Percentiles rank a stretch among this genome's conserved stretches.
Evolutionary conservation across 2,113 vertebrate species (phyloP).

Genomic region (Amphiprion ocellaris): DNA sequence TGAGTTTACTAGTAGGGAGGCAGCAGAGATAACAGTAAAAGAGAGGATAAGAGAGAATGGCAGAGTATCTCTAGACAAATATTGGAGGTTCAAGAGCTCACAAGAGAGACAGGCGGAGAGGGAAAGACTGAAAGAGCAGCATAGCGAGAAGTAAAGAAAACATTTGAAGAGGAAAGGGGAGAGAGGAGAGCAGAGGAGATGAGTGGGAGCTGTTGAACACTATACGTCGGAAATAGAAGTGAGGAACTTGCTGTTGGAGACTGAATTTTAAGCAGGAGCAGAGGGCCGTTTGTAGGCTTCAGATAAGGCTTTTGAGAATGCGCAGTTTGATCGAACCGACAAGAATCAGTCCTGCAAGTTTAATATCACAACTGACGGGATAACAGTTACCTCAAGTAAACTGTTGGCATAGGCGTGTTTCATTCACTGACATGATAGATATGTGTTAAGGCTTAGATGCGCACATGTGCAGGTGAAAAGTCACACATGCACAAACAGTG

Average conservation of each 20-base stretch:
- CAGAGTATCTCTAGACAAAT: constrained; percentile 63
- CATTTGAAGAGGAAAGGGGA: constrained; percentile 57
- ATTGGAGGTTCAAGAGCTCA: constrained; percentile 67
- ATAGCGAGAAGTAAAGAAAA: constrained; percentile 49
- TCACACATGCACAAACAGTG: not conserved
- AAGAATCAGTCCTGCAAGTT: constrained; percentile 4
- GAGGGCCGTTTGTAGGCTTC: constrained; percentile 18
- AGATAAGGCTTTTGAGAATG: constrained; percentile 20
- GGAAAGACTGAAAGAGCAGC: constrained; percentile 35
- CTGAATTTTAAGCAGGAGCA: constrained; percentile 60
- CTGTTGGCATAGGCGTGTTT: not conserved
- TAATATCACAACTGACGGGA: not conserved
- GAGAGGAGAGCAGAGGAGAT: constrained; percentile 51
- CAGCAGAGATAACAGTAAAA: constrained; percentile 22
- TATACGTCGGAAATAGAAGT: constrained; percentile 48
- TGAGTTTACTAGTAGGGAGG: constrained; percentile 13
- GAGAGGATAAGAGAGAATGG: constrained; percentile 57
- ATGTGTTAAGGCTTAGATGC: not conserved
- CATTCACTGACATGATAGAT: not conserved
- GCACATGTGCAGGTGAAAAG: not conserved
- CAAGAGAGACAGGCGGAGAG: constrained; percentile 48
- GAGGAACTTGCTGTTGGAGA: constrained; percentile 40
- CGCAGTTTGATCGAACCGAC: not conserved
- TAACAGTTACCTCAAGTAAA: not conserved
- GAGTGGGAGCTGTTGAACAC: constrained; percentile 59